Conservation (phyloP, 2,888 invertebrate species). For the Tetragnatha montana region DNA sequence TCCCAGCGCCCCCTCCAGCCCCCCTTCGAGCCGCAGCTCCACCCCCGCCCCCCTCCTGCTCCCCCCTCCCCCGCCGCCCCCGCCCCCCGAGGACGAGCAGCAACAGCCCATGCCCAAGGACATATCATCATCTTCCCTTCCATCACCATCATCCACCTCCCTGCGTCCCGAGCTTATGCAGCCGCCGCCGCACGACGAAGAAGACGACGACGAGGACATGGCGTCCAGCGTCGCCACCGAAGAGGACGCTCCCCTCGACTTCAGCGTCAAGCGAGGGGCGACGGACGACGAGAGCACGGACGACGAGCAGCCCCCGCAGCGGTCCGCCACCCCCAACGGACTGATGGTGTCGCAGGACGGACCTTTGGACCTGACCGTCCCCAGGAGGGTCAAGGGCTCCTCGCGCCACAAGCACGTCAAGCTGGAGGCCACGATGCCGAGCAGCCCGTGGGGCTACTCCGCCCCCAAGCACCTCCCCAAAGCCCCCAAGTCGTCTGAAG, state of each 20-base stretch:
- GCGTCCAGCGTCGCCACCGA: conserved; percentile 40
- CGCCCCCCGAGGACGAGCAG: conserved; percentile 14
- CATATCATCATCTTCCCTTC: conserved; percentile 72
- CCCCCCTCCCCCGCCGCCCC: conserved; percentile 36
- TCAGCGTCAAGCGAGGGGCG: conserved; percentile 83
- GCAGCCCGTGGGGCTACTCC: conserved; percentile 71
- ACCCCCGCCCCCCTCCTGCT: conserved; percentile 47
- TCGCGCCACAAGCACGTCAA: conserved; percentile 57
- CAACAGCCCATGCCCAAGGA: conserved; percentile 67
- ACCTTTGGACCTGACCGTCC: conserved; percentile 88
- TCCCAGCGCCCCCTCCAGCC: conserved; percentile 51
- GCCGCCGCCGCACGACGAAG: conserved; percentile 59
- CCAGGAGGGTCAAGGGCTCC: conserved; percentile 73
- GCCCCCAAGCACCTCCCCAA: conserved; percentile 66
- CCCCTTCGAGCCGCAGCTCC: conserved; percentile 61
- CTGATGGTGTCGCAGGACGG: conserved; percentile 80
- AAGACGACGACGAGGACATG: conserved; percentile 58
- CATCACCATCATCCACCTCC: conserved; percentile 40
- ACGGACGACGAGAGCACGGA: conserved; percentile 59
- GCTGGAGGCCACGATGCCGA: conserved; percentile 63
- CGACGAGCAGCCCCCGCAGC: neutral
- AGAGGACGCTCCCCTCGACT: conserved; percentile 79
- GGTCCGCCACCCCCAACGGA: conserved; percentile 77
- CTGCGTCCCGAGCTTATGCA: conserved; percentile 58
- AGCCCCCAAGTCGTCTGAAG: conserved; percentile 54